These are phyloP conservation scores for Sympetrum striolatum DNA, from an alignment of 2,888 invertebrate genomes.

Conservation along the genomic window DNA sequence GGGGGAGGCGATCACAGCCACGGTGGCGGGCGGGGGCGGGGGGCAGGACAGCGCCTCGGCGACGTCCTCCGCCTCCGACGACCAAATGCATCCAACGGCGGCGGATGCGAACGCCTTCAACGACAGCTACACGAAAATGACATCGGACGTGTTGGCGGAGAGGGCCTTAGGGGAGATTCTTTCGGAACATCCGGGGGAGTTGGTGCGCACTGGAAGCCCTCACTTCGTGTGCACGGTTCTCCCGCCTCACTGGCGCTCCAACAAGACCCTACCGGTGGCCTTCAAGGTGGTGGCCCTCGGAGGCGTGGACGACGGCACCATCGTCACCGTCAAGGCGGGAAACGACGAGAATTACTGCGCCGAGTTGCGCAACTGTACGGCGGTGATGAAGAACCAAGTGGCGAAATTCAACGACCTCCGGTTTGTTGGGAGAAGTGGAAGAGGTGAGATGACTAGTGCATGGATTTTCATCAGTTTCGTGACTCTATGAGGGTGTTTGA, in stretches of 20 bases:
- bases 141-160: slow-evolving; percentile 88
- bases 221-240: slow-evolving; percentile 94
- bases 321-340: slow-evolving; percentile 94
- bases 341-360: slow-evolving; percentile 99
- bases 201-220: slow-evolving; percentile 91
- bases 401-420: slow-evolving; percentile 98
- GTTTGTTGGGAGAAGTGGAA: slow-evolving; percentile 97
- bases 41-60: slow-evolving; percentile 42
- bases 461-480: neutral
- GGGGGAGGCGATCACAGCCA: neutral
- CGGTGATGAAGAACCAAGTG: slow-evolving; percentile 97
- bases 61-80: slow-evolving; percentile 45
- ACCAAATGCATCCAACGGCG: slow-evolving; percentile 61
- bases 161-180: slow-evolving; percentile 85
- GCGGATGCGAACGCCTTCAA: slow-evolving; percentile 67
- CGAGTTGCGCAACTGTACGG: slow-evolving; percentile 91
- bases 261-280: slow-evolving; percentile 96
- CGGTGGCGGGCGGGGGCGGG: slow-evolving; percentile 41
- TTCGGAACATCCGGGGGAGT: slow-evolving; percentile 89
- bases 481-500: neutral
- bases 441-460: slow-evolving; percentile 75
- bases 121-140: slow-evolving; percentile 87
- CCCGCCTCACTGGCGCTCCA: slow-evolving; percentile 97
- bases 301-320: slow-evolving; percentile 93
- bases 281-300: slow-evolving; percentile 96